Conservation (phyloP, 1,140 invertebrate species). For the Bombus picipes region DNA sequence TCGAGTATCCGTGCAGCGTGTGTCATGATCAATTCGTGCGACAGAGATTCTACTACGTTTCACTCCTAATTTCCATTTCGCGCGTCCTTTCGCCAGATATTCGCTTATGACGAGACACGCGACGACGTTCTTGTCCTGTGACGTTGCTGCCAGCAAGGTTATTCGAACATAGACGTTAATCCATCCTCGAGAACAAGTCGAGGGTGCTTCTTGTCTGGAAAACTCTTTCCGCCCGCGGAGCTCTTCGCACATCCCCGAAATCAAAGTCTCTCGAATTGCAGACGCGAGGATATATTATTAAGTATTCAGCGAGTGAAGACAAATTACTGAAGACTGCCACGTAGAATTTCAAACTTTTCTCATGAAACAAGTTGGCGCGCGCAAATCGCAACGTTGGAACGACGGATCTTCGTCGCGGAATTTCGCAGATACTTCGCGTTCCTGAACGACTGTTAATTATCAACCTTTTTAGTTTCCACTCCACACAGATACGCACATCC, state of each 20-base stretch:
- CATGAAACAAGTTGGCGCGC: slow-evolving; percentile 42
- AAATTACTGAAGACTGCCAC: slow-evolving; percentile 44
- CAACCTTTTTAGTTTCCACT: not conserved
- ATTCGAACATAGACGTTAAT: slow-evolving; percentile 24
- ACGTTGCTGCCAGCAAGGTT: not conserved
- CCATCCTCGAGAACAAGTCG: not conserved
- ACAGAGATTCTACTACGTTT: too few relatives aligned
- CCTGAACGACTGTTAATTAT: slow-evolving; percentile 1
- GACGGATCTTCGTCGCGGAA: not conserved
- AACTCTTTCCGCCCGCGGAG: slow-evolving; percentile 6
- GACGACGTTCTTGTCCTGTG: not conserved
- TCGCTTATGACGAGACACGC: not conserved
- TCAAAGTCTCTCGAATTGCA: slow-evolving; percentile 46
- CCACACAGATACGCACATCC: not conserved
- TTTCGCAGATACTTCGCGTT: slow-evolving; percentile 16
- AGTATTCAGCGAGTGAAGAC: slow-evolving; percentile 48
- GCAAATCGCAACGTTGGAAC: not conserved
- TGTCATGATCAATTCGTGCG: too few relatives aligned
- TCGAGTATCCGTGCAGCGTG: too few relatives aligned
- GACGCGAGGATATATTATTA: slow-evolving; percentile 42
- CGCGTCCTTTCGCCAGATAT: too few relatives aligned
- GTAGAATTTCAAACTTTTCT: slow-evolving; percentile 50
- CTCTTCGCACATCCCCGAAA: slow-evolving; percentile 28
- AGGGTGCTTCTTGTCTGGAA: not conserved
- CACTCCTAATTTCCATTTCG: too few relatives aligned